phyloP scores from a whole-genome alignment of 64 coral and sea anemone genomes.

The Montipora cactus region DNA sequence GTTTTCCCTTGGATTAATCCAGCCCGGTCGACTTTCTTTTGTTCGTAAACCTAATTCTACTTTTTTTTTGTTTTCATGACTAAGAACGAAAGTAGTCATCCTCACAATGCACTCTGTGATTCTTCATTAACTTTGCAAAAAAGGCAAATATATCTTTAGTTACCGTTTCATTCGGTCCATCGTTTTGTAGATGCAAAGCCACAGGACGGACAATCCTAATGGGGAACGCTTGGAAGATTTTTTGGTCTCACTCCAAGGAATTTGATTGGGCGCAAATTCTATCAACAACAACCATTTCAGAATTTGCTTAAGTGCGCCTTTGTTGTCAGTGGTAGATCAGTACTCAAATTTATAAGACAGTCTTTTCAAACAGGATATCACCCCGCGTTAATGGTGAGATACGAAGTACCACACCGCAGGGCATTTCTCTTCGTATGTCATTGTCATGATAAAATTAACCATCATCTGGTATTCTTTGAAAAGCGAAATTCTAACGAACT shows the following conservation, averaged over 20 bases:
- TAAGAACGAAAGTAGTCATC: too few relatives aligned
- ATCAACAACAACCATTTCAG: neutral
- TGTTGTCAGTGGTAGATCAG: neutral
- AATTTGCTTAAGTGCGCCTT: slow-evolving; percentile 15
- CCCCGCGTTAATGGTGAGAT: neutral
- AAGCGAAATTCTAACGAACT: neutral
- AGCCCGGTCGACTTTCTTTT: too few relatives aligned
- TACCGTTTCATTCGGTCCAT: too few relatives aligned
- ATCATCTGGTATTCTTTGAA: neutral
- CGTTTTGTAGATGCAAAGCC: too few relatives aligned
- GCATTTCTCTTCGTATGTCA: neutral
- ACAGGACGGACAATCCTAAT: neutral
- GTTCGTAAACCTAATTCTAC: too few relatives aligned
- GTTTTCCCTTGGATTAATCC: too few relatives aligned
- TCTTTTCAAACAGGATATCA: slow-evolving; percentile 33
- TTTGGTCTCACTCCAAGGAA: neutral
- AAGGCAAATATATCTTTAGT: too few relatives aligned
- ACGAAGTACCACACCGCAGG: neutral
- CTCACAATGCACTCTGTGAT: too few relatives aligned
- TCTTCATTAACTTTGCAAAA: too few relatives aligned
- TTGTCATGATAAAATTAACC: slow-evolving; percentile 12
- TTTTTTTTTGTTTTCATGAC: too few relatives aligned
- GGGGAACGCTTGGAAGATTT: neutral
- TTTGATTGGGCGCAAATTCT: slow-evolving; percentile 19
- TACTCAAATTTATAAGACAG: neutral